These are phyloP conservation scores for Bombycilla garrulus DNA, from an alignment of 2,113 vertebrate genomes.

Conservation along the genomic window DNA sequence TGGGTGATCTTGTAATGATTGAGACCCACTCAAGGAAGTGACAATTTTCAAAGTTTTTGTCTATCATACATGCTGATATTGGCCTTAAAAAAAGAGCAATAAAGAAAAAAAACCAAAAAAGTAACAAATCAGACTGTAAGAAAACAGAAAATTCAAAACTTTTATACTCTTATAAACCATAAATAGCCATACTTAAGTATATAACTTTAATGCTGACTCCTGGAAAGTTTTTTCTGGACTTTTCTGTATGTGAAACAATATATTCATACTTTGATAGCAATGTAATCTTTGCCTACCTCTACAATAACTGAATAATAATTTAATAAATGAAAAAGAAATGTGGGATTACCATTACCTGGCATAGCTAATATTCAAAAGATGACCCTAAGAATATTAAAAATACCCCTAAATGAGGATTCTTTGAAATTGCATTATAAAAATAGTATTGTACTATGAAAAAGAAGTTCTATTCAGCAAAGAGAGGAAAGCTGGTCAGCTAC, in stretches of 20 bases:
- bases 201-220: background rate
- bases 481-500: background rate
- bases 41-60: background rate
- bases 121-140: background rate
- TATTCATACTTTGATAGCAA: background rate
- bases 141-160: background rate
- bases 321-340: background rate
- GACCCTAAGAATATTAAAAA: background rate
- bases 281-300: background rate
- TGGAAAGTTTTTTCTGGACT: background rate
- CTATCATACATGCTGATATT: background rate
- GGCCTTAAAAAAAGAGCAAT: accelerated
- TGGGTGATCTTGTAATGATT: background rate
- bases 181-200: background rate
- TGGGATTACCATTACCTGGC: background rate
- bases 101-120: background rate
- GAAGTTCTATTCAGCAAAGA: background rate
- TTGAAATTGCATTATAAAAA: background rate
- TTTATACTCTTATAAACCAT: background rate
- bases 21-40: background rate
- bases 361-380: background rate
- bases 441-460: background rate
- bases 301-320: background rate
- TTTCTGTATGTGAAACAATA: background rate
- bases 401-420: background rate